phyloP scores from a whole-genome alignment of 2,113 vertebrate species.

The Anseranas semipalmata region DNA sequence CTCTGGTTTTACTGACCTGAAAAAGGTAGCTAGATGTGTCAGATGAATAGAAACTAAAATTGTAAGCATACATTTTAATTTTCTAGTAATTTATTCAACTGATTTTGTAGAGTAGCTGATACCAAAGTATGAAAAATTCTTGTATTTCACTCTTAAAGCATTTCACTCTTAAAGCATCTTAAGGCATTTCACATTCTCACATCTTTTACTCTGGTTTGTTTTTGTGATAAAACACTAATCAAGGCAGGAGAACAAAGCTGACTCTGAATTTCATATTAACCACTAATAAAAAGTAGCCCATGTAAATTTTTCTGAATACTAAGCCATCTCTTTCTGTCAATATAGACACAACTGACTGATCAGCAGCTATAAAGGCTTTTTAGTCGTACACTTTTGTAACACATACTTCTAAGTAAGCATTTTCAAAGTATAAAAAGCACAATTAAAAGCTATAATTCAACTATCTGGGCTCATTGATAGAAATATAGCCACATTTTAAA shows the following conservation, averaged over 20 bases:
- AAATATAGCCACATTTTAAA: constrained; percentile 42
- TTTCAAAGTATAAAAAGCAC: constrained; percentile 21
- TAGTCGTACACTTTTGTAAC: constrained; percentile 12
- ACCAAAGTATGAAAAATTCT: neutral
- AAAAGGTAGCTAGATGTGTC: neutral
- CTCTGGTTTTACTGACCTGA: neutral
- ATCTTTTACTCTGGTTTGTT: neutral
- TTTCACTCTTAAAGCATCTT: neutral
- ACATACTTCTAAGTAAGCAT: constrained; percentile 40
- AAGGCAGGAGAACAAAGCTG: neutral
- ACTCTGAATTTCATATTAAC: neutral
- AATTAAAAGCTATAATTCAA: constrained; percentile 55
- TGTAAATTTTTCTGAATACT: neutral
- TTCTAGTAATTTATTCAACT: neutral
- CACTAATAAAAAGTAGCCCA: neutral
- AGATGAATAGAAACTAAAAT: neutral
- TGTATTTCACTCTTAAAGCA: neutral
- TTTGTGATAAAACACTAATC: neutral
- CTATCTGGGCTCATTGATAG: constrained; percentile 17
- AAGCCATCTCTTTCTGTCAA: neutral
- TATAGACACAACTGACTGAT: neutral
- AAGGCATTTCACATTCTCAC: neutral
- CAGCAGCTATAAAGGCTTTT: constrained; percentile 2
- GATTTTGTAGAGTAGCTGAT: neutral
- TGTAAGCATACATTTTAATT: neutral